Evolutionary conservation across 2,888 invertebrate species (phyloP).

Genomic region (Chesias legatella): DNA sequence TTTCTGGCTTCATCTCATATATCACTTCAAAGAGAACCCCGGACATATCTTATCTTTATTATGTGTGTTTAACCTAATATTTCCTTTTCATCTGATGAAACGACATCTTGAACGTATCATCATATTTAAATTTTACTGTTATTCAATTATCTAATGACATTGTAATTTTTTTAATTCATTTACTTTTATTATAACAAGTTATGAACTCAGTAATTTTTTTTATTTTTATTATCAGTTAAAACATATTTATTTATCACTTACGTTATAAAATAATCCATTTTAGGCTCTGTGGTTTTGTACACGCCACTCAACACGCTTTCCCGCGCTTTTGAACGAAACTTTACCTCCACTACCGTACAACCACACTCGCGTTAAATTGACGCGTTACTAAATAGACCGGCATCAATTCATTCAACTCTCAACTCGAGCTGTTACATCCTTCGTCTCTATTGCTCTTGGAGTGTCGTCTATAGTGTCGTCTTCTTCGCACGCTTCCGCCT

Average conservation of each 20-base stretch:
- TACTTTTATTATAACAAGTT: too few species aligned
- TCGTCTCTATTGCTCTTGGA: conserved; percentile 42
- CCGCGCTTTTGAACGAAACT: conserved; percentile 53
- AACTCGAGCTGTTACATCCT: conserved; percentile 60
- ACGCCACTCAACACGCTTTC: conserved; percentile 40
- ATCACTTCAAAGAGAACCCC: conserved; percentile 57
- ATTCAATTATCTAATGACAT: too few species aligned
- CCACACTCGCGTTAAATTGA: conserved; percentile 76
- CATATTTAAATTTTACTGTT: neutral
- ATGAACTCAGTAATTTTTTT: too few species aligned
- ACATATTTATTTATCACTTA: too few species aligned
- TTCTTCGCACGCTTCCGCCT: conserved; percentile 67
- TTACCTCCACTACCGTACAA: conserved; percentile 39
- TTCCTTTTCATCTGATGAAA: conserved; percentile 19
- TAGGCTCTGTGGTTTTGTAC: conserved; percentile 23
- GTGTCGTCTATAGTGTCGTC: conserved; percentile 34
- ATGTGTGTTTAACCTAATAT: conserved; percentile 33
- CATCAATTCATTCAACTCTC: conserved; percentile 80
- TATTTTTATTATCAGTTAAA: too few species aligned
- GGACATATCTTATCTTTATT: conserved; percentile 63
- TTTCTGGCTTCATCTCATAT: conserved; percentile 53
- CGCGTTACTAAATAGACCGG: conserved; percentile 77
- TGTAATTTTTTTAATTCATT: too few species aligned
- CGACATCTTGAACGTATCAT: conserved; percentile 13
- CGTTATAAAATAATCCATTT: conserved; percentile 10